Evolutionary conservation across 2,888 invertebrate species (phyloP).

Genomic region (Herminia tarsipennalis): DNA sequence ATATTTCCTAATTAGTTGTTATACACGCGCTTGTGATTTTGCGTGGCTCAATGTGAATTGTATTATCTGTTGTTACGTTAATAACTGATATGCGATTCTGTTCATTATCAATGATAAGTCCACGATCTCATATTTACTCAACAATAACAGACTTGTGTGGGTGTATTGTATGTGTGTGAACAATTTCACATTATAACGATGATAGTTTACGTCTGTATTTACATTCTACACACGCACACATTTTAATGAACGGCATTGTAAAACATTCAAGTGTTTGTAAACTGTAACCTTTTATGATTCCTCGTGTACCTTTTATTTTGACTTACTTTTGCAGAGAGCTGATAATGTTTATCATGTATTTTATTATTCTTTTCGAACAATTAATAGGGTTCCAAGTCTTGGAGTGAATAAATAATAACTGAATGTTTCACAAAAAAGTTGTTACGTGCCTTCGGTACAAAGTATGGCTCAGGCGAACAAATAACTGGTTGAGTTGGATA

Average conservation of each 20-base stretch:
- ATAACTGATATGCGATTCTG: conserved; percentile 36
- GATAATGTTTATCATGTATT: conserved; percentile 23
- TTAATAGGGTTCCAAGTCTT: conserved; percentile 34
- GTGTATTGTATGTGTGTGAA: conserved; percentile 11
- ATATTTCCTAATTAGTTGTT: conserved; percentile 60
- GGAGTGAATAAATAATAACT: conserved; percentile 39
- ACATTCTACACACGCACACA: conserved; percentile 33
- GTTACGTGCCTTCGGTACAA: conserved; percentile 51
- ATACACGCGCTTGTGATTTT: conserved; percentile 25
- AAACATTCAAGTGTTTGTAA: conserved; percentile 40
- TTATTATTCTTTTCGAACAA: conserved; percentile 36
- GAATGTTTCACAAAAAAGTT: conserved; percentile 43
- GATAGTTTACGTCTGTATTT: conserved; percentile 30
- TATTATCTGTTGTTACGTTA: conserved; percentile 35
- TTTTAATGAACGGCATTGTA: conserved; percentile 27
- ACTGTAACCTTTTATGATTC: conserved; percentile 36
- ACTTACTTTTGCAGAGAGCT: conserved; percentile 4
- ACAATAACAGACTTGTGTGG: conserved; percentile 28
- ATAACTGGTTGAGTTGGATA: conserved; percentile 73
- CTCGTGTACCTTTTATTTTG: conserved; percentile 22
- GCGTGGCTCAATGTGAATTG: conserved; percentile 27
- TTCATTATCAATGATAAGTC: conserved; percentile 43
- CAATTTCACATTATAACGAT: conserved; percentile 29
- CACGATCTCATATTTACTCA: conserved; percentile 41
- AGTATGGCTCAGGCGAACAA: conserved; percentile 56